These are phyloP conservation scores for Sceliomorpha sp. DNA, from an alignment of 2,888 invertebrate genomes.

Conservation along the genomic window DNA sequence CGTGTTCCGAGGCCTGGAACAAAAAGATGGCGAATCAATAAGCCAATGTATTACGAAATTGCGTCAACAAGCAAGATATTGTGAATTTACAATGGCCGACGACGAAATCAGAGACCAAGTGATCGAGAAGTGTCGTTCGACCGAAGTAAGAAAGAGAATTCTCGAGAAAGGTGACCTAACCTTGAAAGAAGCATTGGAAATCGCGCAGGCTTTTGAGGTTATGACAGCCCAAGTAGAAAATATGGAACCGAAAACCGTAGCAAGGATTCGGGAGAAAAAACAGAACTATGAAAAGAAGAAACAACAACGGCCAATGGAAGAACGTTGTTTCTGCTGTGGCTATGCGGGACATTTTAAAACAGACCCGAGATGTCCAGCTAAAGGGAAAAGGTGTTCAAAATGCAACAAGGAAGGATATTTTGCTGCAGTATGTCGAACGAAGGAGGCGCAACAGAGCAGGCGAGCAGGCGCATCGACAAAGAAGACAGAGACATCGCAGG, in stretches of 20 bases:
- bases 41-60: too few species aligned
- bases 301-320: too few species aligned
- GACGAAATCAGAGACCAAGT: slow-evolving; percentile 57
- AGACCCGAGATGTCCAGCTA: slow-evolving; percentile 56
- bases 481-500: too few species aligned
- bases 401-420: slow-evolving; percentile 60
- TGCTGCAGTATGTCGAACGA: slow-evolving; percentile 21
- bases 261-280: background rate
- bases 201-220: slow-evolving; percentile 16
- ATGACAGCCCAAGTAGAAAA: slow-evolving; percentile 1
- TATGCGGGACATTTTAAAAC: slow-evolving; percentile 6
- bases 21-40: too few species aligned
- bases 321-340: slow-evolving; percentile 24
- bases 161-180: slow-evolving; percentile 36
- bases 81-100: too few species aligned
- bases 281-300: background rate
- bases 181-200: slow-evolving; percentile 5
- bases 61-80: too few species aligned
- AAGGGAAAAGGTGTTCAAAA: slow-evolving; percentile 47
- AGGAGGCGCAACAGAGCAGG: slow-evolving; percentile 1
- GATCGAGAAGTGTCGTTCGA: slow-evolving; percentile 41
- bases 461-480: too few species aligned
- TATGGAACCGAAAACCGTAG: slow-evolving; percentile 7
- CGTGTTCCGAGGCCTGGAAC: too few species aligned
- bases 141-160: slow-evolving; percentile 42